Conservation (phyloP, 2,888 invertebrate genomes). For the Glyphotaelius pellucidus region DNA sequence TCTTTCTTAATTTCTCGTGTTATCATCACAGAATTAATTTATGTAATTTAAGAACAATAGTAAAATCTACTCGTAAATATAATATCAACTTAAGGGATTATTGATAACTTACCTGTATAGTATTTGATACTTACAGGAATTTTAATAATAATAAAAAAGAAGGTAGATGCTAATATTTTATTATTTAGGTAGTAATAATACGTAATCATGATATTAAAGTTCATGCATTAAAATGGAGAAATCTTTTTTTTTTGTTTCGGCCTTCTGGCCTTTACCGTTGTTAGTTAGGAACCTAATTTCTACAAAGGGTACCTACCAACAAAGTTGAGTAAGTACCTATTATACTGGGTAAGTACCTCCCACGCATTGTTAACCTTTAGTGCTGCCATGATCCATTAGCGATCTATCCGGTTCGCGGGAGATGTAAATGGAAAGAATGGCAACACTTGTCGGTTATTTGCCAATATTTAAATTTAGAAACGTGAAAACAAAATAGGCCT, state of each 20-base stretch:
- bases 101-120: neutral
- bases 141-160: neutral
- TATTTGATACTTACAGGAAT: neutral
- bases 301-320: neutral
- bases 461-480: neutral
- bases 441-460: neutral
- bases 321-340: neutral
- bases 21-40: neutral
- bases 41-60: neutral
- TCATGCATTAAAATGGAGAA: neutral
- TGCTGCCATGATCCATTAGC: slow-evolving; percentile 19
- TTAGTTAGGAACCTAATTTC: neutral
- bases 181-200: too few relatives aligned
- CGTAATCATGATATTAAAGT: neutral
- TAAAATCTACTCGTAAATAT: neutral
- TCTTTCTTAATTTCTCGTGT: neutral
- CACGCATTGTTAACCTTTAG: slow-evolving; percentile 7
- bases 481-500: neutral
- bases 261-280: neutral
- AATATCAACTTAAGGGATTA: neutral
- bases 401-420: slow-evolving; percentile 12
- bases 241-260: neutral
- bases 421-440: neutral
- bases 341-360: neutral
- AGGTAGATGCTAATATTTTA: too few relatives aligned